Base-by-base conservation (phyloP, 2,113 vertebrate genomes). In the Sitta europaea region DNA sequence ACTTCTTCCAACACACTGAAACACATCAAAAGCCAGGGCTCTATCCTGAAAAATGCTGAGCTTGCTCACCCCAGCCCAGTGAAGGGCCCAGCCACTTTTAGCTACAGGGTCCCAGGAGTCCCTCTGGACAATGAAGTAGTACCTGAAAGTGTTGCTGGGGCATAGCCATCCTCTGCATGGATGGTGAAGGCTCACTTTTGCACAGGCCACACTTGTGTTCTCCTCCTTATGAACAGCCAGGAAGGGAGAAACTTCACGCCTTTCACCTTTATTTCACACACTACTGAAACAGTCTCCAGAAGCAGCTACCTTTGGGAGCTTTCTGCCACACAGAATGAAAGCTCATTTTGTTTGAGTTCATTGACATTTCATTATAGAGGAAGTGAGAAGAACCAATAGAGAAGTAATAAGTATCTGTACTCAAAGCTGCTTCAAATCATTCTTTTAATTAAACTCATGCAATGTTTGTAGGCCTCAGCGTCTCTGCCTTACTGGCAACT, bases 361-460 rank as follows among this genome's bases (percentile, higher is more conserved):
- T 6, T 90, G 85, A 71, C 77, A 72, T 85, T 86, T 94, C 85
- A 88, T 95, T 95, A 86, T 0, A 33, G 55, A 90, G 63, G 72
- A 80, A 76, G 58, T 42, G 71, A 91, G 11, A 79, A 42, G 94
- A 91, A 89, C 63, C 87, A 95, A 86, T 2, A 47, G 43, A 94
- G 43, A 95, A 91, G 35, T 48, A 90, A 12, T 43, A 89, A 94
- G 65, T 29, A 63, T 79, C 58, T 0, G 2, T 58, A 68, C 62
- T 73, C 94, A 90, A 93, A 94, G 88, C 78, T 63, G 74, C 87
- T 88, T 79, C 78, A 83, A 95, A 82, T 78, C 20, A 73, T 75
- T 67, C 47, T 88, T 93, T 82, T 96, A 94, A 96, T 96, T 93
- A 92, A 96, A 82, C 74, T 54, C 83, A 51, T 2, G 5, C 54